phyloP scores from a whole-genome alignment of 2,797 vertebrate species.

The Mionectes olivaceus region DNA sequence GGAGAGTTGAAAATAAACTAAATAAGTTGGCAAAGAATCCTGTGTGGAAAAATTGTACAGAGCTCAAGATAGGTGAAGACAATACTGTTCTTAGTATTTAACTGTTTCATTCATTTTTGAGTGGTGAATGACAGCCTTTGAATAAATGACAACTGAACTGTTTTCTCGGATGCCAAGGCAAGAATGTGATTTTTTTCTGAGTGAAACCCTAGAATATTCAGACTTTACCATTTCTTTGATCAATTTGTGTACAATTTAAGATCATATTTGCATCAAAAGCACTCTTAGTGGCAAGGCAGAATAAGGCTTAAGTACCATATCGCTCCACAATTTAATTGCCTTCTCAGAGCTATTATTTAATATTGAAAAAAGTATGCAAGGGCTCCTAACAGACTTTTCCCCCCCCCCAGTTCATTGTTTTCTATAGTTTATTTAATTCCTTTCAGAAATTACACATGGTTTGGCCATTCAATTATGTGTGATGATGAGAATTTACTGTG shows the following conservation, averaged over 20 bases:
- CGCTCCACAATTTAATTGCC: not conserved
- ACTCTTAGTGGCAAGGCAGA: not conserved
- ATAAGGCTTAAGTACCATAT: fast-evolving
- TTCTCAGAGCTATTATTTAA: not conserved
- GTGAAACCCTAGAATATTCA: not conserved
- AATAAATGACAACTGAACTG: not conserved
- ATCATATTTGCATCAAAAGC: not conserved
- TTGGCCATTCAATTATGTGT: not conserved
- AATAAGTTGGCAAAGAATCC: not conserved
- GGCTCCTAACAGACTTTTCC: not conserved
- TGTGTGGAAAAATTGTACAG: not conserved
- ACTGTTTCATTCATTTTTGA: not conserved
- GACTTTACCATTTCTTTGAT: not conserved
- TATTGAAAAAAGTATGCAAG: not conserved
- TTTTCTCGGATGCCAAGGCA: not conserved
- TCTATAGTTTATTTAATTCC: not conserved
- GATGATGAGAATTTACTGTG: not conserved
- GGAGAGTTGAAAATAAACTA: not conserved
- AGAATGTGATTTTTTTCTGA: not conserved
- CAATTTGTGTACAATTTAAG: not conserved
- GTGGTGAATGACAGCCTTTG: not conserved
- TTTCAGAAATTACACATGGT: not conserved
- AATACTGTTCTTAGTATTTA: not conserved
- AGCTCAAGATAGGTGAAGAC: not conserved
- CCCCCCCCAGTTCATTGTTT: not conserved